Conservation (phyloP, 2,888 invertebrate genomes). For the Heteropelma amictum region DNA sequence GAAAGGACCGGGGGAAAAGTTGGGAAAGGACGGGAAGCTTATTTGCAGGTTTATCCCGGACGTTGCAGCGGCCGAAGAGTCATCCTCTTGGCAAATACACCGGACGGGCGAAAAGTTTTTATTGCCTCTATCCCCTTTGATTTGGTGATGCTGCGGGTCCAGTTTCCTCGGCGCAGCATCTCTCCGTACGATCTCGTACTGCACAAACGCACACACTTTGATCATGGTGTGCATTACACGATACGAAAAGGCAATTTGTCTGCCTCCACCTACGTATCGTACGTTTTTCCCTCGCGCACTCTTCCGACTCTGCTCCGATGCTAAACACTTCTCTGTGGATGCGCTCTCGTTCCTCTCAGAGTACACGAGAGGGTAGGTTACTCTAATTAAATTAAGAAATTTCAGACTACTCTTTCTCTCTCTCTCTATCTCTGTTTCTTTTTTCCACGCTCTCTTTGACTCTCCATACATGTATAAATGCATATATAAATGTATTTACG, state of each 20-base stretch:
- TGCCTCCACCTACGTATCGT: not conserved
- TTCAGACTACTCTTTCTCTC: constrained; percentile 42
- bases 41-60: constrained; percentile 13
- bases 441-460: no score
- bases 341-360: constrained; percentile 11
- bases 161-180: constrained; percentile 18
- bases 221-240: not conserved
- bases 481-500: no score
- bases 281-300: no score
- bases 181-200: not conserved
- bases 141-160: constrained; percentile 33
- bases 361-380: constrained; percentile 25
- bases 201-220: not conserved
- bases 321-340: constrained; percentile 45
- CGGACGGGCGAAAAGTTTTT: constrained; percentile 56
- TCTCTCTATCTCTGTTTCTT: constrained; percentile 2
- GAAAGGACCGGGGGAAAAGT: not conserved
- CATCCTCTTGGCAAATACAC: constrained; percentile 55
- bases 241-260: not conserved
- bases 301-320: constrained; percentile 20
- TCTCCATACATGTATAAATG: not conserved
- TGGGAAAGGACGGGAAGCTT: constrained; percentile 9
- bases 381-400: constrained; percentile 59
- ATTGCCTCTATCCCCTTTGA: constrained; percentile 46
- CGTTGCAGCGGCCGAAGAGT: constrained; percentile 47